Evolutionary conservation across 2,797 vertebrate species (phyloP).

Genomic region (Spinibarbus caldwelli): DNA sequence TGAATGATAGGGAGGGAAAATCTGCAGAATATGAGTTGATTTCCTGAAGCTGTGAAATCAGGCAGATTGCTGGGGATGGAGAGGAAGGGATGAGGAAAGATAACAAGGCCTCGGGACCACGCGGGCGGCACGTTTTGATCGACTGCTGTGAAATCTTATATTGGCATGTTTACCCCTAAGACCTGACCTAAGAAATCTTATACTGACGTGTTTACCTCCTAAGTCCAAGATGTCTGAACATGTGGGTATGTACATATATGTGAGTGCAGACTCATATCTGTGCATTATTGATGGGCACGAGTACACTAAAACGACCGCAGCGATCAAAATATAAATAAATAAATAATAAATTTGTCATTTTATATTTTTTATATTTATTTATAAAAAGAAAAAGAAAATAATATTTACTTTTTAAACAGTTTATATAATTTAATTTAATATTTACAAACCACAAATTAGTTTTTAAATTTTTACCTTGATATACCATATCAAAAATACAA

Average conservation of each 20-base stretch:
- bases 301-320: background rate
- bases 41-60: constrained; percentile 59
- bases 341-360: too few species aligned
- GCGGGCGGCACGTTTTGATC: constrained; percentile 22
- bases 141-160: constrained; percentile 41
- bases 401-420: background rate
- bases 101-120: constrained; percentile 7
- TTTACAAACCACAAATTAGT: background rate
- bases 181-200: constrained; percentile 8
- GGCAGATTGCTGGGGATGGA: constrained; percentile 50
- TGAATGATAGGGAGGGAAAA: constrained; percentile 53
- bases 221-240: background rate
- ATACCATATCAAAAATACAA: background rate
- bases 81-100: background rate
- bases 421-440: background rate
- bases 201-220: constrained; percentile 3
- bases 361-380: background rate
- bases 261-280: background rate
- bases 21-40: constrained; percentile 60
- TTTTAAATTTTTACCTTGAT: background rate
- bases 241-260: background rate
- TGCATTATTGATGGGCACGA: background rate
- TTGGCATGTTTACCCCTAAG: constrained; percentile 38
- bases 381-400: background rate
- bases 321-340: background rate